phyloP scores from a whole-genome alignment of 1,140 invertebrate genomes.

The Diabrotica undecimpunctata region DNA sequence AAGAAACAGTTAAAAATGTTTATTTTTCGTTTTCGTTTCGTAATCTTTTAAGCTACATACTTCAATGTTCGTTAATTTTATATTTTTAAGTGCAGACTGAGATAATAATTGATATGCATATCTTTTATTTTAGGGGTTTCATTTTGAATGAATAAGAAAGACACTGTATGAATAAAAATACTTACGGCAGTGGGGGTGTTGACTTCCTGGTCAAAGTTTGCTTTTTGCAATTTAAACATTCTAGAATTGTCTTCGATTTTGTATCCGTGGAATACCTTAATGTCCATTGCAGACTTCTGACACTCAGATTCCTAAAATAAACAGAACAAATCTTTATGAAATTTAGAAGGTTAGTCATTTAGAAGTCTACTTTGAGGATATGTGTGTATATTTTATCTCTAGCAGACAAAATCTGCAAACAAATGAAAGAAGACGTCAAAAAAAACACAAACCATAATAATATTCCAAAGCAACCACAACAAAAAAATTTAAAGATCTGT shows the following conservation, averaged over 20 bases:
- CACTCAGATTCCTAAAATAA: conserved; percentile 87
- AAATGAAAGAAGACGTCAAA: not conserved
- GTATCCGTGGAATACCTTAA: conserved; percentile 95
- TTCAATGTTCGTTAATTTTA: too few species aligned
- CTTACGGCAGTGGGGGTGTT: conserved; percentile 92
- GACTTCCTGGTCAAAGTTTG: conserved; percentile 94
- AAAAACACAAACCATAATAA: not conserved
- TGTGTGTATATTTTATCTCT: too few species aligned
- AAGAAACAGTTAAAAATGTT: too few species aligned
- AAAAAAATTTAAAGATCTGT: too few species aligned
- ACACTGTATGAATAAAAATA: conserved; percentile 25
- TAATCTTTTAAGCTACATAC: too few species aligned
- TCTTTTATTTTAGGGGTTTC: too few species aligned
- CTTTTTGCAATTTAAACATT: conserved; percentile 91
- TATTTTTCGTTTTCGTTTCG: too few species aligned
- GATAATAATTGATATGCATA: too few species aligned
- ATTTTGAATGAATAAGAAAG: too few species aligned
- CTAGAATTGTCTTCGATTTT: conserved; percentile 91
- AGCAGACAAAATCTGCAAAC: not conserved
- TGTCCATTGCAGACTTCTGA: conserved; percentile 94
- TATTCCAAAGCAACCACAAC: too few species aligned
- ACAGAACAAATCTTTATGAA: not conserved
- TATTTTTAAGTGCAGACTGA: too few species aligned
- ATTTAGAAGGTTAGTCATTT: not conserved
- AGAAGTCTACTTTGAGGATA: not conserved